Base-by-base conservation (phyloP, 2,888 invertebrate genomes). In the Eupithecia insigniata region DNA sequence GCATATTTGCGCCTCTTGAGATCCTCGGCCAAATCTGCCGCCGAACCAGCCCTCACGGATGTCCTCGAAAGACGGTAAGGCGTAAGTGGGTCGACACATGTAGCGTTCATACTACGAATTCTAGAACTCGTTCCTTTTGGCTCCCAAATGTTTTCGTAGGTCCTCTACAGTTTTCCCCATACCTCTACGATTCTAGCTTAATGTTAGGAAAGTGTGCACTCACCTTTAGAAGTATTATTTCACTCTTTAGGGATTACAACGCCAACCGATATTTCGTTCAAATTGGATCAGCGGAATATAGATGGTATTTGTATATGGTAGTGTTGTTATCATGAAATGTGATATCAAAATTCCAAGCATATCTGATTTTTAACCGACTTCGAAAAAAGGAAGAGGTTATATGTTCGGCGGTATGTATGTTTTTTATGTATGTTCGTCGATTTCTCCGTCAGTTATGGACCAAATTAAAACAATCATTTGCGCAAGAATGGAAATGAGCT, bases 281-380 rank as follows among this genome's bases (percentile, higher is more conserved):
- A 58, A 58, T 58, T 58, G 14, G 58, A 32, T 66, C 34, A 36
- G 30, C 36, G 36, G 51, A 34, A 34, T 34, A 32, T 60, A 7
- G 60, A 30, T 18, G 55, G 55, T 55, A 26, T 30, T 60, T n/a
- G n/a, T n/a, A n/a, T n/a, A n/a, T n/a, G n/a, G n/a, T n/a, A n/a
- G 30, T 5, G 14, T 66, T 51, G 51, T n/a, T 18, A 60, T 60
- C 58, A 30, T 60, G 58, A 58, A 58, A 58, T 58, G 58, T 28
- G 58, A 28, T 28, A 58, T 64, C 36, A 36, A 22, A 22, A 51
- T 22, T 12, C 14, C 5, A 14, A 14, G 26, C 55, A 55, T 14
- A 14, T 55, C 26, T 55, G 4, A 12, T 55, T 55, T 55, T 55
- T 55, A 26, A 5, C n/a, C n/a, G n/a, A n/a, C n/a, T n/a, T n/a